Evolutionary conservation across 1,140 invertebrate species (phyloP).

Genomic region (Colletes latitarsis): DNA sequence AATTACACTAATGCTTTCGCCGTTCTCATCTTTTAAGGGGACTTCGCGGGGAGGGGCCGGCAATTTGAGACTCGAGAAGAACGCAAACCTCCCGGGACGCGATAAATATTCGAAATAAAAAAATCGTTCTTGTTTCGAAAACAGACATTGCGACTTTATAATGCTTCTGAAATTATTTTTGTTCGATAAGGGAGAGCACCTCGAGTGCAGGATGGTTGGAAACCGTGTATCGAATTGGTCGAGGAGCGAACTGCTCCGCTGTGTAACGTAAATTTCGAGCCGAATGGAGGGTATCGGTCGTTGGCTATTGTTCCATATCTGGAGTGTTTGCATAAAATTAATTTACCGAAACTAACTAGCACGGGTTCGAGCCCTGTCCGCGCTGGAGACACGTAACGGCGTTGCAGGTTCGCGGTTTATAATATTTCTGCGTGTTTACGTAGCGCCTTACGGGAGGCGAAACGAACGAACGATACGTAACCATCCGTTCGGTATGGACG

Average conservation of each 20-base stretch:
- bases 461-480: constrained; percentile 8
- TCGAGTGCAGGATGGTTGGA: too few relatives aligned
- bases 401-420: background rate
- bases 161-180: too few relatives aligned
- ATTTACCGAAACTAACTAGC: background rate
- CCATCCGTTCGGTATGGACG: background rate
- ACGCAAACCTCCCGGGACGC: constrained; percentile 9
- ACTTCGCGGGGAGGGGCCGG: background rate
- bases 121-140: too few relatives aligned
- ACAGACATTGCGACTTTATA: too few relatives aligned
- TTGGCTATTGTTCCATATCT: background rate
- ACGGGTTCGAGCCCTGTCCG: background rate
- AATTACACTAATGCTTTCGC: constrained; percentile 41
- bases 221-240: too few relatives aligned
- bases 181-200: too few relatives aligned
- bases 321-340: background rate
- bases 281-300: background rate
- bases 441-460: background rate
- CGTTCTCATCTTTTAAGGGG: constrained; percentile 3
- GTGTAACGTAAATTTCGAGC: background rate
- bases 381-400: background rate
- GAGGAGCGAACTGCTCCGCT: too few relatives aligned
- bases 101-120: background rate
- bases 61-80: constrained; percentile 22
- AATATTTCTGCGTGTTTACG: background rate